Conservation (phyloP, 2,888 invertebrate genomes). For the Conistra vaccinii region DNA sequence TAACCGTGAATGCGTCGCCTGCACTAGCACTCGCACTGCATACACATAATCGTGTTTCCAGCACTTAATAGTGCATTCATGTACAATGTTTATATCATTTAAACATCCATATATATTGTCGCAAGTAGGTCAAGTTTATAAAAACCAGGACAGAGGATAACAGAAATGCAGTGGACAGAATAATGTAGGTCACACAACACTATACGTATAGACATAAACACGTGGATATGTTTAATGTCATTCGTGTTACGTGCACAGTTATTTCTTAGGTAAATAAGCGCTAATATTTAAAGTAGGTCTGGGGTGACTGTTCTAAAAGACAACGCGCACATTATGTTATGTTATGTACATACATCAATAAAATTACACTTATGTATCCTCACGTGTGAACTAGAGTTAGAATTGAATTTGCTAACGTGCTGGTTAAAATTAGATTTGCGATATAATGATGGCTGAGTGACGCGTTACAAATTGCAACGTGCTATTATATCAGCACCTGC, state of each 20-base stretch:
- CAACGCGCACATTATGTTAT: slow-evolving; percentile 15
- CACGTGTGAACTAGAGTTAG: slow-evolving; percentile 8
- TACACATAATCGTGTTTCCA: slow-evolving; percentile 73
- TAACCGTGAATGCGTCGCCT: slow-evolving; percentile 74
- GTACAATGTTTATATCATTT: slow-evolving; percentile 78
- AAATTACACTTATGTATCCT: slow-evolving; percentile 20
- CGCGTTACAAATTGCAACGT: slow-evolving; percentile 4
- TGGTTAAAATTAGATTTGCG: slow-evolving; percentile 20
- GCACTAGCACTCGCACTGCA: slow-evolving; percentile 69
- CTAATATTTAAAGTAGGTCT: slow-evolving; percentile 39
- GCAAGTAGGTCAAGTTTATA: slow-evolving; percentile 87
- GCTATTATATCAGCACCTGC: slow-evolving; percentile 2
- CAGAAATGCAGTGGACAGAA: slow-evolving; percentile 84
- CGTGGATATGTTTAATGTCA: slow-evolving; percentile 44
- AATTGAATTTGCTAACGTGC: slow-evolving; percentile 10
- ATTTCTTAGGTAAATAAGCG: slow-evolving; percentile 50
- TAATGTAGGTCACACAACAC: slow-evolving; percentile 77
- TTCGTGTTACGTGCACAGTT: slow-evolving; percentile 48
- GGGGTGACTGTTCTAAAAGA: slow-evolving; percentile 36
- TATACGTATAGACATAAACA: slow-evolving; percentile 45
- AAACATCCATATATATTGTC: slow-evolving; percentile 77
- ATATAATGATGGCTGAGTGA: background rate
- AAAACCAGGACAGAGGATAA: slow-evolving; percentile 88
- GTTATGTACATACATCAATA: slow-evolving; percentile 36
- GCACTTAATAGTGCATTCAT: slow-evolving; percentile 76